A percentile compares a stretch with the other conserved stretches of the same genome.
Conservation (phyloP, 1,140 invertebrate species). For the Magallana gigas region DNA sequence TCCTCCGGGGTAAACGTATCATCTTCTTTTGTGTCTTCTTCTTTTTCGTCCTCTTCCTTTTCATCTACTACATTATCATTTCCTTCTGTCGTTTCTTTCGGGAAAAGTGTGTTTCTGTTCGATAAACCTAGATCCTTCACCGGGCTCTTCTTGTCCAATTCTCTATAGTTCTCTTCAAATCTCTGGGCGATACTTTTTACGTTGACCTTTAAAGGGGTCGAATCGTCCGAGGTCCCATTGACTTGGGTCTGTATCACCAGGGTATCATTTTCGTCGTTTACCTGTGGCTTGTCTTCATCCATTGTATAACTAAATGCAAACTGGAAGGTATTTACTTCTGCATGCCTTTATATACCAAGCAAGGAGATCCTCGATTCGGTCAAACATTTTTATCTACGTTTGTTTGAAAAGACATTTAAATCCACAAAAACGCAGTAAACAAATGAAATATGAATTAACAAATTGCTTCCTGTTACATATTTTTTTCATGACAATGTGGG, state of each 20-base stretch:
- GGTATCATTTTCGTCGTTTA: conserved; percentile 18
- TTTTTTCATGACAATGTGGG: no score
- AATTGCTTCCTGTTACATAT: no score
- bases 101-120: conserved; percentile 10
- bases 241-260: neutral
- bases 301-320: conserved; percentile 9
- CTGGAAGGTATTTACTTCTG: conserved; percentile 24
- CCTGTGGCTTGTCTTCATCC: neutral
- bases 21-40: no score
- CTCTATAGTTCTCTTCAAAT: neutral
- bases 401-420: neutral
- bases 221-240: neutral
- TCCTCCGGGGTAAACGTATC: no score
- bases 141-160: neutral
- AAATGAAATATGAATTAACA: no score
- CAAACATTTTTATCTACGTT: conserved; percentile 24
- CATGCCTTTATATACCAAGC: conserved; percentile 23
- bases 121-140: neutral
- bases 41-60: no score
- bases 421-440: no score
- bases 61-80: no score
- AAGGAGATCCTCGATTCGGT: neutral
- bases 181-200: neutral
- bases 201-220: neutral
- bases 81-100: neutral